phyloP scores from a whole-genome alignment of 2,888 invertebrate species.

The Ophion ellenae region DNA sequence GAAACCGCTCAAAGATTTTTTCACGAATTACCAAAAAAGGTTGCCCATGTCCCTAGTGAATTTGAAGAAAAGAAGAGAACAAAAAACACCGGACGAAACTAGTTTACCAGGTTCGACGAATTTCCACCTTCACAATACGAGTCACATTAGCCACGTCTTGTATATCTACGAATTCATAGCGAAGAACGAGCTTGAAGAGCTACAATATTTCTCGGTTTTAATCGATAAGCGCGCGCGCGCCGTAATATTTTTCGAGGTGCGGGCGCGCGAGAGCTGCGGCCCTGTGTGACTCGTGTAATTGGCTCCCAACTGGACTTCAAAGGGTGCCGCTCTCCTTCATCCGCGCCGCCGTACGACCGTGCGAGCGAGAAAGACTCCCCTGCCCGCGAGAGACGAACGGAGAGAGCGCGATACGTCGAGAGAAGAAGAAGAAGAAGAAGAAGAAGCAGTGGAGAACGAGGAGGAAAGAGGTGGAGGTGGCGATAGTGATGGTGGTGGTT shows the following conservation, averaged over 20 bases:
- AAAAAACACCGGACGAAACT: background rate
- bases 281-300: constrained; percentile 84
- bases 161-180: constrained; percentile 44
- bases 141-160: background rate
- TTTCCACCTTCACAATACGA: constrained; percentile 13
- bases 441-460: constrained; percentile 35
- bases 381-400: constrained; percentile 29
- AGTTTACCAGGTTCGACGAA: constrained; percentile 1
- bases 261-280: constrained; percentile 76
- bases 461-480: constrained; percentile 58
- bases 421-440: constrained; percentile 13
- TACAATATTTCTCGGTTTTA: constrained; percentile 79
- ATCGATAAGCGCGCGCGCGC: constrained; percentile 78
- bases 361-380: constrained; percentile 50
- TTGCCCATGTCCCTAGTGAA: background rate
- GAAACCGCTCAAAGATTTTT: background rate
- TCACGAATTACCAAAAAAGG: background rate
- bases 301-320: constrained; percentile 84
- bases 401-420: constrained; percentile 18
- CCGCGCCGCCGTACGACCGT: constrained; percentile 81
- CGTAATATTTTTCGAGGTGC: constrained; percentile 61
- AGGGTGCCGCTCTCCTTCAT: constrained; percentile 83
- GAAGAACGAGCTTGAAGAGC: constrained; percentile 53
- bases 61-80: background rate
- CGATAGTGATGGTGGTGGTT: constrained; percentile 29